Evolutionary conservation across 35 echinoderm and acorn worm genomes (phyloP), one percentile per base, ranked within the genome.

Genomic region (Ophiothrix spiculata): DNA sequence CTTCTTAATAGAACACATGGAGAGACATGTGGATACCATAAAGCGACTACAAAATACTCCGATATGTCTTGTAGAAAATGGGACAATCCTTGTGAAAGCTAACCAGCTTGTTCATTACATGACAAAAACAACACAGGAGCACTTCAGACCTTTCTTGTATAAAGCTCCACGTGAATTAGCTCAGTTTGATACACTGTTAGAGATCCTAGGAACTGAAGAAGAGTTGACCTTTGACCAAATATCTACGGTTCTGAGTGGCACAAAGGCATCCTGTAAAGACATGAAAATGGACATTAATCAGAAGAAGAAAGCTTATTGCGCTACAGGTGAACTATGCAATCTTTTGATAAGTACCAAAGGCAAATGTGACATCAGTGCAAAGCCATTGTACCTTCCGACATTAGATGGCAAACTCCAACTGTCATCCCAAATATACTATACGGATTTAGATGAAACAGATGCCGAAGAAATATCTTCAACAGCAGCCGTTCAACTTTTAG

Each of bases 141-240:
- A 33, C 19, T 32, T 84, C 19, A 84, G 54, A 63, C 81, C 81
- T n/a, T 84, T 64, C 17, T 32, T 84, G 32, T 84, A 64, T 28
- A 64, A 42, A 35, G 49, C 54, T 17, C 81, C 81, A 33, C 11
- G 81, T 31, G 31, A 64, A 17, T 23, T 84, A 32, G 32, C 32
- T 23, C 16, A 35, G 0, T 84, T 19, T 38, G 56, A 84, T 15
- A 34, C 10, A 19, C 14, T 84, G 33, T 15, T 84, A 13, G 13
- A 25, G 11, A 25, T 69, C 14, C 81, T 74, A 35, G 81, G 81
- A 21, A 56, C 42, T 16, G 10, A 84, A 10, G 32, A 84, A 28
- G 10, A 0, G 1, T 42, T 33, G 15, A 37, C 81, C 31, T 84
- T 84, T 84, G 32, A 84, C 3, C 81, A 84, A 36, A 25, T 84